A percentile compares a stretch with the other conserved stretches of the same genome.
Conservation (phyloP, 2,113 vertebrate genomes). For the Crypturellus undulatus region DNA sequence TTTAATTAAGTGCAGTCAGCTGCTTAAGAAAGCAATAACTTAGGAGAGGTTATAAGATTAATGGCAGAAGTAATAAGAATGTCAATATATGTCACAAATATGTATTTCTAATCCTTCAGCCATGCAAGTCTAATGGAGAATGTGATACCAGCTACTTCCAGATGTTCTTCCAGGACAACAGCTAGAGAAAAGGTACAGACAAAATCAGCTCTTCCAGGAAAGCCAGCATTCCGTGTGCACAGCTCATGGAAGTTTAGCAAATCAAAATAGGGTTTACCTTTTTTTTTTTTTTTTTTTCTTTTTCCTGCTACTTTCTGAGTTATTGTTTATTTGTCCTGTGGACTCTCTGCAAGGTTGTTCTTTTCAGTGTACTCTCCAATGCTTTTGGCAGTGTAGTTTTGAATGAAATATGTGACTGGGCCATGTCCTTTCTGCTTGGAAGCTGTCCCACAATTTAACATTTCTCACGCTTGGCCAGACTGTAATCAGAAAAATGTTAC, state of each 20-base stretch:
- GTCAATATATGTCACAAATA: slow-evolving; percentile 33
- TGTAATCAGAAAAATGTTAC: neutral
- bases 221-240: neutral
- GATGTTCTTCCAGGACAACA: neutral
- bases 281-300: no score
- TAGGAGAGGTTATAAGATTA: slow-evolving; percentile 46
- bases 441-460: neutral
- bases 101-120: neutral
- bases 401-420: neutral
- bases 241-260: neutral
- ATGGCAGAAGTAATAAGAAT: slow-evolving; percentile 31
- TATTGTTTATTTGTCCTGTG: neutral
- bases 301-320: neutral
- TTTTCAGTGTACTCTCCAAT: neutral
- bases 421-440: neutral
- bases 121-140: neutral
- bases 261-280: neutral
- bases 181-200: neutral
- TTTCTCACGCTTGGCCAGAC: neutral
- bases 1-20: slow-evolving; percentile 21
- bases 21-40: slow-evolving; percentile 36
- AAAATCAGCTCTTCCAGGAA: neutral
- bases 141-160: neutral
- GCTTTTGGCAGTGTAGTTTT: neutral
- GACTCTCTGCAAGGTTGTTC: neutral